phyloP scores from a whole-genome alignment of 2,888 invertebrate species.

The Gastracanthus pulcherrimus region DNA sequence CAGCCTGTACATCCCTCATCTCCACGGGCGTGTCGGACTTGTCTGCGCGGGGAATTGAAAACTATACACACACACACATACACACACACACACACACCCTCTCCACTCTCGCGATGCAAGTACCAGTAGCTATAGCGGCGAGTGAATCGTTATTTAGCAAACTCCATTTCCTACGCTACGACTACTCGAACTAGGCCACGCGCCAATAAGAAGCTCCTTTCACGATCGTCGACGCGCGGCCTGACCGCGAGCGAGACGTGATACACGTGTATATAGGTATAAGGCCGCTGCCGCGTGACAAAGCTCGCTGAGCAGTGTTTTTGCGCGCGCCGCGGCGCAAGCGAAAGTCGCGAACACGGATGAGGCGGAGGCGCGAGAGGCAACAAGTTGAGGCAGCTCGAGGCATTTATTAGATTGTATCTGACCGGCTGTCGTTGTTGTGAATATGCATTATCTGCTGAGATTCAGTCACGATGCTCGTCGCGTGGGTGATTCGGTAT shows the following conservation, averaged over 20 bases:
- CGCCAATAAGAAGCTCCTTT: slow-evolving; percentile 44
- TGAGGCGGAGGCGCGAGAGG: background rate
- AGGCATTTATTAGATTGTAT: too few relatives aligned
- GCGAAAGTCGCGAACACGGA: background rate
- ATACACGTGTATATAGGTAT: too few relatives aligned
- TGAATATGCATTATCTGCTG: too few relatives aligned
- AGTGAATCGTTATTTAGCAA: slow-evolving; percentile 61
- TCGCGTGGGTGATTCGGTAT: too few relatives aligned
- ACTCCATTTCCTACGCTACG: slow-evolving; percentile 60
- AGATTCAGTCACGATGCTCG: too few relatives aligned
- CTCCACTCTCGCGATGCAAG: background rate
- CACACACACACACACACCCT: background rate
- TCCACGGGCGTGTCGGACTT: slow-evolving; percentile 16
- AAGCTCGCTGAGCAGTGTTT: slow-evolving; percentile 13
- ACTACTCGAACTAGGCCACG: slow-evolving; percentile 41
- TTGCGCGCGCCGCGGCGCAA: background rate
- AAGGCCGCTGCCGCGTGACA: too few relatives aligned
- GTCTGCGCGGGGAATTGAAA: background rate
- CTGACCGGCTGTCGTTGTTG: too few relatives aligned
- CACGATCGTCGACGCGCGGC: background rate
- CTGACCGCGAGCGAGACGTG: too few relatives aligned
- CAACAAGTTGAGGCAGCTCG: slow-evolving; percentile 9
- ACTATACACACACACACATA: background rate
- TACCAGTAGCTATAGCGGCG: background rate
- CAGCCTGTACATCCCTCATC: background rate